Conservation (phyloP, 2,797 vertebrate genomes). For the Agapornis canus region DNA sequence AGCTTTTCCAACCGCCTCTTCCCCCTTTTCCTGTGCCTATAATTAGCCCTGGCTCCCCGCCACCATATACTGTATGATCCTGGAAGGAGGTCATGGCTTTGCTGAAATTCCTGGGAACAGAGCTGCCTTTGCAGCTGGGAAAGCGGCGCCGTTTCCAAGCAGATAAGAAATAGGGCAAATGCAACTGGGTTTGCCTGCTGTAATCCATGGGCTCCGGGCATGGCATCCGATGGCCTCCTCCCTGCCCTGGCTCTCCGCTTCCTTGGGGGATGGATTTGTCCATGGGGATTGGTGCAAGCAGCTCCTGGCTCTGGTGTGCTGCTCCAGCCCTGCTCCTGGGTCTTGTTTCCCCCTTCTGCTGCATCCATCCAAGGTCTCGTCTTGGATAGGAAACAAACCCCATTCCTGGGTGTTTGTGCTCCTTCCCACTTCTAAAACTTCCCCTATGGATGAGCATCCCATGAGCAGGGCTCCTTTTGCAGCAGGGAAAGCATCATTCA, state of each 20-base stretch:
- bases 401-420: background rate
- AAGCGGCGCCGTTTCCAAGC: background rate
- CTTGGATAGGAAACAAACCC: background rate
- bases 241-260: background rate
- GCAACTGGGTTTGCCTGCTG: background rate
- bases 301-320: background rate
- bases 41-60: constrained; percentile 57
- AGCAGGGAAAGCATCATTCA: background rate
- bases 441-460: background rate
- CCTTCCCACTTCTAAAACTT: background rate
- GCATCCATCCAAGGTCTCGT: background rate
- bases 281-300: background rate
- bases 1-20: background rate
- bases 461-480: background rate
- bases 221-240: background rate
- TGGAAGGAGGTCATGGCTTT: constrained; percentile 56
- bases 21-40: constrained; percentile 31
- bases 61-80: constrained; percentile 29
- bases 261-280: background rate
- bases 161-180: constrained; percentile 44
- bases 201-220: background rate
- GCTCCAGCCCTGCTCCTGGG: background rate
- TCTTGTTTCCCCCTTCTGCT: background rate
- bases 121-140: constrained; percentile 47
- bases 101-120: constrained; percentile 27